Percentiles rank a stretch among this genome's conserved stretches.
Evolutionary conservation across 2,797 vertebrate genomes (phyloP).

Genomic region (Spondyliosoma cantharus): DNA sequence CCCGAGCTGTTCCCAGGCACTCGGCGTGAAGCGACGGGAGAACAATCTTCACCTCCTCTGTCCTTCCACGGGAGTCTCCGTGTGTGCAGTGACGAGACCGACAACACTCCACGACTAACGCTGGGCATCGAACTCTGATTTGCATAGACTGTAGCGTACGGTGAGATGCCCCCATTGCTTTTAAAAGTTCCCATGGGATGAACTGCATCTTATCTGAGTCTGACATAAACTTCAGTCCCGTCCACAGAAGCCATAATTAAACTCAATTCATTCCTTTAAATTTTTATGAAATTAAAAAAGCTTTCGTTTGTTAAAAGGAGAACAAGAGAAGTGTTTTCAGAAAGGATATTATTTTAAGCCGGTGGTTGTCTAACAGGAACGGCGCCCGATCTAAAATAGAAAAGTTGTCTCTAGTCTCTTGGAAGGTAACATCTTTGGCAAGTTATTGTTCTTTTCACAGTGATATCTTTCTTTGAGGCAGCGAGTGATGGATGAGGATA

Average conservation of each 20-base stretch:
- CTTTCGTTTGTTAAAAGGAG: not conserved
- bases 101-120: not conserved
- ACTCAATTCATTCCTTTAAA: not conserved
- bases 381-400: conserved; percentile 9
- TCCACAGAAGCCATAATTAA: not conserved
- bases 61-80: not conserved
- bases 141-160: not conserved
- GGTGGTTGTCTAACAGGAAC: conserved; percentile 11
- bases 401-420: not conserved
- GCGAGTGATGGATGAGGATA: conserved; percentile 18
- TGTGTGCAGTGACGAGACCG: not conserved
- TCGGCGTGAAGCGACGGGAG: no score
- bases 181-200: not conserved
- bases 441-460: conserved; percentile 28
- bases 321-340: conserved; percentile 4
- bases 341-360: conserved; percentile 6
- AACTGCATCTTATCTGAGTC: not conserved
- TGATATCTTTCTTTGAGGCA: conserved; percentile 33
- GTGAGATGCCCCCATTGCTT: not conserved
- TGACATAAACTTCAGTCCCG: not conserved
- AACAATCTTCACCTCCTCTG: not conserved
- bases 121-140: no score
- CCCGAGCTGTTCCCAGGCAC: not conserved
- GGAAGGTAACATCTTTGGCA: not conserved
- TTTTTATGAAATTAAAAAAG: not conserved